Evolutionary conservation across 2,113 vertebrate genomes (phyloP).

Genomic region (Indicator maculatus): DNA sequence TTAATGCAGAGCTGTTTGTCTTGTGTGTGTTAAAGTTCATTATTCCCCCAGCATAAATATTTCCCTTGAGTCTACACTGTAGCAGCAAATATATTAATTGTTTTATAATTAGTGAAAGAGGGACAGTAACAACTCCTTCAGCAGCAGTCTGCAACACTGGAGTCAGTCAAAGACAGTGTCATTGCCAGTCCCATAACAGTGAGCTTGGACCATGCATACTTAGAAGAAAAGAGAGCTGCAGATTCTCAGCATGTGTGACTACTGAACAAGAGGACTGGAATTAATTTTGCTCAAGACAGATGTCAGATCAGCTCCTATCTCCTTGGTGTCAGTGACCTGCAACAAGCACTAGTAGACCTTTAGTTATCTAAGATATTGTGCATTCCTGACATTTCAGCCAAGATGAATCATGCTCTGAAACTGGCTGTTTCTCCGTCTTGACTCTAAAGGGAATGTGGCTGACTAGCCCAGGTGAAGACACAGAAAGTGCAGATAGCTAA

Average conservation of each 20-base stretch:
- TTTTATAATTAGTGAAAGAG: not conserved
- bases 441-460: not conserved
- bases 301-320: not conserved
- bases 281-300: not conserved
- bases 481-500: not conserved
- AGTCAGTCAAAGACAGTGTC: not conserved
- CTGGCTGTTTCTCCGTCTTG: not conserved
- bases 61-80: not conserved
- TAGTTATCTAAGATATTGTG: not conserved
- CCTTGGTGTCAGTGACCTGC: conserved; percentile 29
- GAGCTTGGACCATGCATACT: not conserved
- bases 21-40: not conserved
- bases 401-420: not conserved
- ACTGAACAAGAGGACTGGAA: not conserved
- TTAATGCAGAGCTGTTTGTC: not conserved
- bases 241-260: not conserved
- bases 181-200: not conserved
- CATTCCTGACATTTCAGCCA: not conserved
- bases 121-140: not conserved
- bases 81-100: not conserved
- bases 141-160: not conserved
- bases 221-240: not conserved
- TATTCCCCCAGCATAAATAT: not conserved
- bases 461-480: not conserved
- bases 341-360: not conserved